These are phyloP conservation scores for Anableps anableps DNA, from an alignment of 2,797 vertebrate species.

Conservation along the genomic window DNA sequence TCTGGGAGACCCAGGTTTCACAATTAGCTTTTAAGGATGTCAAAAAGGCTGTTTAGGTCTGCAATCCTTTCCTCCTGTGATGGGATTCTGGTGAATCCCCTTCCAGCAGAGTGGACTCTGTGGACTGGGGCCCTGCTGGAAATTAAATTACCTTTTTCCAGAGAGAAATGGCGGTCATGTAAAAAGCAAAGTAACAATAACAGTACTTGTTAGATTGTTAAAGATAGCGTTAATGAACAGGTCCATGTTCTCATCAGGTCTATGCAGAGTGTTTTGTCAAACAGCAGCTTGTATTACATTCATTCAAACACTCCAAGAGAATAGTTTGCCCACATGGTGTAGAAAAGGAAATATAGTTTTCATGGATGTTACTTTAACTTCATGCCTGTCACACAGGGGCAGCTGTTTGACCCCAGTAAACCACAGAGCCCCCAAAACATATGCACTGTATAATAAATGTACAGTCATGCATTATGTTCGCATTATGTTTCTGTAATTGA, in stretches of 20 bases:
- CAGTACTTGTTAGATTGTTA: conserved; percentile 60
- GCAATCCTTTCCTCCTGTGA: conserved; percentile 69
- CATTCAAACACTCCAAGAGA: conserved; percentile 24
- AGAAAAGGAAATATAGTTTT: conserved; percentile 56
- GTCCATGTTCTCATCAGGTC: conserved; percentile 44
- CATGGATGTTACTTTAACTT: conserved; percentile 53
- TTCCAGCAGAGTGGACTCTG: conserved; percentile 61
- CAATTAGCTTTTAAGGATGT: conserved; percentile 44
- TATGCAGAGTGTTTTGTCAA: conserved; percentile 38
- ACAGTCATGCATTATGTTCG: conserved; percentile 37
- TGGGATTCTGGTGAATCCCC: conserved; percentile 67
- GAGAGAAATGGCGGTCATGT: conserved; percentile 65
- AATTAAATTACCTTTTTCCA: conserved; percentile 79
- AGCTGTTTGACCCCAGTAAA: conserved; percentile 45
- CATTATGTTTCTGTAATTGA: conserved; percentile 31
- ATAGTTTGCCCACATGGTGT: conserved; percentile 31
- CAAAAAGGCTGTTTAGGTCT: conserved; percentile 50
- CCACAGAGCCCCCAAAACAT: conserved; percentile 41
- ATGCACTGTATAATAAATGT: conserved; percentile 49
- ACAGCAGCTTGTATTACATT: conserved; percentile 41
- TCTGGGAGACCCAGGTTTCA: conserved; percentile 39
- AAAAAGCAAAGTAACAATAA: conserved; percentile 54
- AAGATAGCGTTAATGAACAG: conserved; percentile 62
- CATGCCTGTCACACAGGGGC: conserved; percentile 46
- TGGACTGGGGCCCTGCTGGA: conserved; percentile 71